Evolutionary conservation across 1,140 invertebrate genomes (phyloP).

Genomic region (Nixonia krombeini): DNA sequence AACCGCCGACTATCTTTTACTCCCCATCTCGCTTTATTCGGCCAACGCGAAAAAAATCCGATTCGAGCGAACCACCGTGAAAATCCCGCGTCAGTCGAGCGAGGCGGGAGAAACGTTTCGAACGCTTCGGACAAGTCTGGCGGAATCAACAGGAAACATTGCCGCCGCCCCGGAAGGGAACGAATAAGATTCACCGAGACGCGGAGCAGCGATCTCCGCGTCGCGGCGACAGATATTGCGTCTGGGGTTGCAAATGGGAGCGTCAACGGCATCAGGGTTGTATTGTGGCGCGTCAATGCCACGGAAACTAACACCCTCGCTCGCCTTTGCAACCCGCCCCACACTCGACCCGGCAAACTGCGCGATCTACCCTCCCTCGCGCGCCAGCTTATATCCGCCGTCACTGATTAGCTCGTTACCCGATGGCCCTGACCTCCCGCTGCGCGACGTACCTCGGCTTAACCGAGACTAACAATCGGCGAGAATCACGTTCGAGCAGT

Average conservation of each 20-base stretch:
- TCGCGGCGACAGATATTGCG: constrained; percentile 48
- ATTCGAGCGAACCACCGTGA: too few species aligned
- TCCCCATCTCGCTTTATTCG: too few species aligned
- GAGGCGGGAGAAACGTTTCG: too few species aligned
- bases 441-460: constrained; percentile 8
- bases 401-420: constrained; percentile 51
- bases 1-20: too few species aligned
- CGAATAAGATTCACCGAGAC: constrained; percentile 59
- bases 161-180: constrained; percentile 45
- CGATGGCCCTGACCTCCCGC: constrained; percentile 37
- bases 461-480: too few species aligned
- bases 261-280: constrained; percentile 63
- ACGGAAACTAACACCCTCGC: constrained; percentile 58
- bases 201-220: constrained; percentile 54
- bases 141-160: constrained; percentile 36
- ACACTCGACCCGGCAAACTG: constrained; percentile 20
- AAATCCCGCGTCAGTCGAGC: too few species aligned
- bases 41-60: too few species aligned
- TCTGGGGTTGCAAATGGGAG: constrained; percentile 57
- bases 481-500: too few species aligned
- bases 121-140: neutral
- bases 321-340: constrained; percentile 34
- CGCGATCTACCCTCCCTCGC: constrained; percentile 50
- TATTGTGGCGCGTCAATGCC: constrained; percentile 57
- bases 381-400: constrained; percentile 47